Evolutionary conservation across 2,888 invertebrate genomes (phyloP).

Genomic region (Acanthosepion lycidas): DNA sequence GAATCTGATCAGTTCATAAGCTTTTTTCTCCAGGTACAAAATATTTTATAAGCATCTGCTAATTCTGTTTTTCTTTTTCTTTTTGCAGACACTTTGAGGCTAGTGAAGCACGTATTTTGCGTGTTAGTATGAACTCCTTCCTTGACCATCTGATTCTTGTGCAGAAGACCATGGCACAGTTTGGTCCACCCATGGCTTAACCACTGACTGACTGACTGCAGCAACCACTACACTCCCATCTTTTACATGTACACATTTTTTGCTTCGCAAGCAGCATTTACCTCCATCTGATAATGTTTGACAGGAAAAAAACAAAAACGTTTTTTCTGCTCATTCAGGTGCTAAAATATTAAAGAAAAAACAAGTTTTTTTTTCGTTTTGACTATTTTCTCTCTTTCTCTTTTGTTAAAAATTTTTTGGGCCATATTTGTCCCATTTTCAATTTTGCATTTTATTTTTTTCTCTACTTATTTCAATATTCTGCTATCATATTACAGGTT

Average conservation of each 20-base stretch:
- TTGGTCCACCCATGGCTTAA: constrained; percentile 76
- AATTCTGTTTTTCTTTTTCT: background rate
- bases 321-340: background rate
- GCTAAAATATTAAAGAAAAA: background rate
- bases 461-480: background rate
- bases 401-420: too few relatives aligned
- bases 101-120: constrained; percentile 82
- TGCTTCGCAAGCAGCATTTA: background rate
- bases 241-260: background rate
- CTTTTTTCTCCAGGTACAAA: too few relatives aligned
- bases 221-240: background rate
- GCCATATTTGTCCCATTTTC: background rate
- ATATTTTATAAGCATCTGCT: too few relatives aligned
- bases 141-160: constrained; percentile 86
- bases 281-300: background rate
- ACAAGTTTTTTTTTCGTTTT: background rate
- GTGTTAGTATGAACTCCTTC: constrained; percentile 86
- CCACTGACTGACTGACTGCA: background rate
- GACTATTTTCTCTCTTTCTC: background rate
- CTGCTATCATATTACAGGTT: too few relatives aligned
- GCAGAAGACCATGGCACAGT: constrained; percentile 83
- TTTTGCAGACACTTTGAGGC: constrained; percentile 82
- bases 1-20: too few relatives aligned
- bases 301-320: background rate
- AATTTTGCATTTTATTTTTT: background rate